Evolutionary conservation across 2,888 invertebrate species (phyloP).

Genomic region (Hyposoter dolosus): DNA sequence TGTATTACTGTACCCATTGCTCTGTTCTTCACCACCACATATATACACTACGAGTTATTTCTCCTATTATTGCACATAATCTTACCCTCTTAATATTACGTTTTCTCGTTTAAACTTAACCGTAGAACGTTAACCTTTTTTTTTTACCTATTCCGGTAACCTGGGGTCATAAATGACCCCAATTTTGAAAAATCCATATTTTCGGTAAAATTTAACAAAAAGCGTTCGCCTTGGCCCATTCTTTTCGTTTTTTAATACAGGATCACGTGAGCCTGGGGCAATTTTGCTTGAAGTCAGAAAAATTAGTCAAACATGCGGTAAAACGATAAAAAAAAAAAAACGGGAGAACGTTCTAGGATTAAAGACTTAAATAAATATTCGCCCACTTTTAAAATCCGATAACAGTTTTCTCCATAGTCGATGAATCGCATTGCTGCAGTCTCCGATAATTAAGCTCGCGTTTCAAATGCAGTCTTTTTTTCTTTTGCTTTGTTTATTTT

Average conservation of each 20-base stretch:
- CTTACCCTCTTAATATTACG: neutral
- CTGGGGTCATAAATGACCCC: too few relatives aligned
- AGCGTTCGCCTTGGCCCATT: too few relatives aligned
- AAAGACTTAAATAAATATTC: neutral
- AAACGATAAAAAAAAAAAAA: too few relatives aligned
- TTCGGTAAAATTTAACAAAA: too few relatives aligned
- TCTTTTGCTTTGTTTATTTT: neutral
- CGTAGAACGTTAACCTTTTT: too few relatives aligned
- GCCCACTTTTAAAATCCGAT: neutral
- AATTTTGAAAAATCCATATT: too few relatives aligned
- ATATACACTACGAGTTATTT: neutral
- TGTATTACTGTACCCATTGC: constrained; percentile 34
- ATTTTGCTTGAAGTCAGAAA: too few relatives aligned
- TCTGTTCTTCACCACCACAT: constrained; percentile 7
- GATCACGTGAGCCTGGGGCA: too few relatives aligned
- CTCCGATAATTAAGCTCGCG: neutral
- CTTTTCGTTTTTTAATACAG: too few relatives aligned
- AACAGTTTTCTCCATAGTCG: neutral
- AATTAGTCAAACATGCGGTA: too few relatives aligned
- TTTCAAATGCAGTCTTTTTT: neutral
- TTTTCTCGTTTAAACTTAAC: neutral
- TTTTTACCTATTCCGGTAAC: too few relatives aligned
- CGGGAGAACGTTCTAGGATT: too few relatives aligned
- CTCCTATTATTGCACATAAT: neutral
- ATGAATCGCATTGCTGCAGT: neutral